phyloP scores from a whole-genome alignment of 2,113 vertebrate genomes.

The Protobothrops flavoviridis region DNA sequence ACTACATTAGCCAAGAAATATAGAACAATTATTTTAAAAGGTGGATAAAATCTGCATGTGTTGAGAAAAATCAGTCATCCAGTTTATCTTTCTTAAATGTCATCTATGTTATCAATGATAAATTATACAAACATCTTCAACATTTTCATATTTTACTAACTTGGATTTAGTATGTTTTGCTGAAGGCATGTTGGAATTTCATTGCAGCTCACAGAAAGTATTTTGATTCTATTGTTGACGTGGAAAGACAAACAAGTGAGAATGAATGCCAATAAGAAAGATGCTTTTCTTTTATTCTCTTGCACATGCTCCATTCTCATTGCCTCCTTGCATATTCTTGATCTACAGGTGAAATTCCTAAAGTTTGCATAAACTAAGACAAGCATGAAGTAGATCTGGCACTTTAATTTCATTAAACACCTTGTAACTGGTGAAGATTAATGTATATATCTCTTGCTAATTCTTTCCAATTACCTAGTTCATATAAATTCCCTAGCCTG shows the following conservation, averaged over 20 bases:
- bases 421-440: conserved; percentile 85
- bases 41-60: not conserved
- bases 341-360: conserved; percentile 53
- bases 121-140: not conserved
- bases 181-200: not conserved
- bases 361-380: conserved; percentile 62
- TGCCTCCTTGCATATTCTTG: conserved; percentile 33
- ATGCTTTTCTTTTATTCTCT: not conserved
- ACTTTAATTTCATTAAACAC: conserved; percentile 85
- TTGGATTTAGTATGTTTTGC: not conserved
- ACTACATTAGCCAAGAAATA: not conserved
- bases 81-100: not conserved
- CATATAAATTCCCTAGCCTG: conserved; percentile 84
- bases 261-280: not conserved
- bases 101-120: not conserved
- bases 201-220: not conserved
- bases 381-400: conserved; percentile 56
- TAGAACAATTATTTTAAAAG: not conserved
- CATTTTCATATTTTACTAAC: not conserved
- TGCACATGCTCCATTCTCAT: not conserved
- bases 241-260: too few species aligned
- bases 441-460: conserved; percentile 86
- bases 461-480: conserved; percentile 86
- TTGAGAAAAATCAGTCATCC: not conserved
- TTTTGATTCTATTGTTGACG: not conserved